Evolutionary conservation across 2,888 invertebrate genomes (phyloP), one percentile per base, ranked within the genome.

Genomic region (Erynnis tages): DNA sequence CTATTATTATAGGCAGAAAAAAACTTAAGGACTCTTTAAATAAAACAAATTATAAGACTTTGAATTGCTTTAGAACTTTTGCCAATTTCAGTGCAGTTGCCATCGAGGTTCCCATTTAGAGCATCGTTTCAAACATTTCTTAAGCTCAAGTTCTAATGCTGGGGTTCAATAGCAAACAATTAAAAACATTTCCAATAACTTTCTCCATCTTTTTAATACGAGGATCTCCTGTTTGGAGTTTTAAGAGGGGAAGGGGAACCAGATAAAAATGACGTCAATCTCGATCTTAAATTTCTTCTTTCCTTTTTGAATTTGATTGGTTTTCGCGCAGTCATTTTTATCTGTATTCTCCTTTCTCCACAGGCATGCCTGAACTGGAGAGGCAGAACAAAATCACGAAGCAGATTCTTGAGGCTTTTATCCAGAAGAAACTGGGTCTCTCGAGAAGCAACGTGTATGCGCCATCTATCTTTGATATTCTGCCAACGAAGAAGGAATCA

Each of bases 361-460:
- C 89, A 90, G 89, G 77, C 67, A 62, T 77, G 46, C 89, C 90
- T 62, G 94, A 94, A 79, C 79, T 94, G 77, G 93, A 92, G 66
- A 87, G 94, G 58, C 94, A 94, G 90, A 94, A 94, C 88, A 91
- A 92, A 78, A 94, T 94, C 76, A 94, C 94, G 23, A 92, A 93
- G 80, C 93, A 94, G 87, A 94, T 94, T 61, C 90, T 94, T 60
- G 93, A 94, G 70, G 93, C 93, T 54, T 94, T 91, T 70, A 84
- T 94, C 58, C 94, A 94, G 76, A 92, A 93, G 71, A 91, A 92
- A 34, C 74, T 94, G 35, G 94, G 94, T 48, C 90, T 94, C 2
- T 85, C 90, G 60, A 85, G 71, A 69, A 72, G 73, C 60, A 62
- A 78, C 64, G 68, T 91, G 34, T 82, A 79, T 50, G 84, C 88